A percentile compares a stretch with the other conserved stretches of the same genome.
phyloP scores from a whole-genome alignment of 2,888 invertebrate species.

The Taphrorychus bicolor region DNA sequence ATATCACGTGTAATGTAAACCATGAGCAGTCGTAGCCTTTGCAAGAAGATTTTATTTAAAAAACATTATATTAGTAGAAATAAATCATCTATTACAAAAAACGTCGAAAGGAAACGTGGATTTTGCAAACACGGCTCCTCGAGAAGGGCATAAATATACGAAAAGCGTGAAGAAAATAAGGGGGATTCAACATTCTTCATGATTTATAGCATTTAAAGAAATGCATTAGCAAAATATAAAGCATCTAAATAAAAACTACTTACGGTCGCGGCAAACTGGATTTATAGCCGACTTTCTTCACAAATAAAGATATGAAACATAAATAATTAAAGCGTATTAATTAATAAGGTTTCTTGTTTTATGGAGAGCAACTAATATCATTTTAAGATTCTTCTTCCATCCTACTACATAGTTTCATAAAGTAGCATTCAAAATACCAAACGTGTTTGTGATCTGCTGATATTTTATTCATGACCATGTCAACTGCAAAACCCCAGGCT shows the following conservation, averaged over 20 bases:
- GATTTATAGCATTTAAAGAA: slow-evolving; percentile 23
- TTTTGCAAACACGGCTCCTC: slow-evolving; percentile 6
- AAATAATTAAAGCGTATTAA: neutral
- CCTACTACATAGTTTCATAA: neutral
- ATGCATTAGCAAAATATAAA: slow-evolving; percentile 24
- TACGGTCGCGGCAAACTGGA: neutral
- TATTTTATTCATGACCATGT: slow-evolving; percentile 50
- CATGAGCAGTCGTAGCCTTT: neutral
- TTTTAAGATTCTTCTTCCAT: neutral
- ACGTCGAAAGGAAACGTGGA: neutral
- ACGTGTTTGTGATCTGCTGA: slow-evolving; percentile 46
- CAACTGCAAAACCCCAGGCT: slow-evolving; percentile 45
- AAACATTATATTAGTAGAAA: neutral
- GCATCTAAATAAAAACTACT: slow-evolving; percentile 22
- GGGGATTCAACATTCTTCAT: slow-evolving; percentile 8
- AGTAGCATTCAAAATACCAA: slow-evolving; percentile 36
- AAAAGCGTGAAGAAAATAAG: slow-evolving; percentile 12
- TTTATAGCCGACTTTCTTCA: neutral
- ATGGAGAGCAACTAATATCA: too few species aligned
- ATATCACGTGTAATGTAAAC: slow-evolving; percentile 6
- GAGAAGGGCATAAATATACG: slow-evolving; percentile 3
- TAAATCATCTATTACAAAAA: slow-evolving; percentile 2
- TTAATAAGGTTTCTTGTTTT: too few species aligned
- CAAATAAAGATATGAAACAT: neutral
- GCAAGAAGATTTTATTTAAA: neutral